A percentile compares a stretch with the other conserved stretches of the same genome.
Evolutionary conservation across 2,888 invertebrate genomes (phyloP).

Genomic region (Drosophila mettleri): DNA sequence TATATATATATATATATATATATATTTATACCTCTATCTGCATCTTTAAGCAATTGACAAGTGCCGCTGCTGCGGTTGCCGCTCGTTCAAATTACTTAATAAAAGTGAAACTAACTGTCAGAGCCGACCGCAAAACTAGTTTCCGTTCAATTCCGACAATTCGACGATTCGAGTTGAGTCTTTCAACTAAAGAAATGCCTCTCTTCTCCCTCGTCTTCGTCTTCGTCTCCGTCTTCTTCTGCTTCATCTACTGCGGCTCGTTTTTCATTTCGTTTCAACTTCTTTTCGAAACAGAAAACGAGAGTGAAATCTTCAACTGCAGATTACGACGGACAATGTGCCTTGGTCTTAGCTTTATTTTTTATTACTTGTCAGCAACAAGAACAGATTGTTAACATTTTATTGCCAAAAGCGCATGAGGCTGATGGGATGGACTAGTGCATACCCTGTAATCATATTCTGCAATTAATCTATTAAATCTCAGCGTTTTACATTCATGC

Average conservation of each 20-base stretch:
- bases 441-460: not conserved
- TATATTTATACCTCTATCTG: not conserved
- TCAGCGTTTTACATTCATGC: not conserved
- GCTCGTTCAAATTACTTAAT: constrained; percentile 71
- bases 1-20: not conserved
- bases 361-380: not conserved
- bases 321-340: constrained; percentile 20
- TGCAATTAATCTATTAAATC: not conserved
- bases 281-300: constrained; percentile 39
- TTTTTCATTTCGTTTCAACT: constrained; percentile 3
- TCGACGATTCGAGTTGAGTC: constrained; percentile 47
- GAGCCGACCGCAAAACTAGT: constrained; percentile 42
- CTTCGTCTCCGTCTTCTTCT: not conserved
- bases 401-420: not conserved
- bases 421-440: not conserved
- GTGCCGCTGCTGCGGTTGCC: constrained; percentile 62
- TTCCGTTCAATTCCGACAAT: constrained; percentile 26
- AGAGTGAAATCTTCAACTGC: constrained; percentile 33
- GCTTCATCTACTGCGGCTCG: not conserved
- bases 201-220: not conserved
- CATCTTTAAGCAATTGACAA: constrained; percentile 56
- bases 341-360: not conserved
- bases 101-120: constrained; percentile 74
- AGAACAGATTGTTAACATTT: constrained; percentile 4
- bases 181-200: constrained; percentile 18